A percentile compares a stretch with the other conserved stretches of the same genome.
phyloP scores from a whole-genome alignment of 2,113 vertebrate species.

The Antechinus stuartii region DNA sequence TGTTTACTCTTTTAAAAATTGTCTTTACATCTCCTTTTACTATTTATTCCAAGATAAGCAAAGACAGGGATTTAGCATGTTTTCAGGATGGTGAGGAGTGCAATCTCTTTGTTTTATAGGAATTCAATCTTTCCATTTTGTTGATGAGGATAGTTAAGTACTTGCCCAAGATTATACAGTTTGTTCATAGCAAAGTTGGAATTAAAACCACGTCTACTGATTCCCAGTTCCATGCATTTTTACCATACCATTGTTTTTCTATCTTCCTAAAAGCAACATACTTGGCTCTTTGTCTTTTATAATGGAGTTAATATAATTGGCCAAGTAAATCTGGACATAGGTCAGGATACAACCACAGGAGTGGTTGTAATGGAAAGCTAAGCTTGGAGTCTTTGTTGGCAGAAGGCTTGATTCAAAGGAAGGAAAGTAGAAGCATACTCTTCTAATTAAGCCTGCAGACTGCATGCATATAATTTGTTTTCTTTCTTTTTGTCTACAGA shows the following conservation, averaged over 20 bases:
- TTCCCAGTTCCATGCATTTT: neutral
- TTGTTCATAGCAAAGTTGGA: neutral
- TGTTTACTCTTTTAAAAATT: neutral
- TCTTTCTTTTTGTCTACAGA: neutral
- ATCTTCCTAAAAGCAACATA: neutral
- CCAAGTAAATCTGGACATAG: neutral
- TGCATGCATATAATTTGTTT: neutral
- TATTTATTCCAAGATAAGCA: neutral
- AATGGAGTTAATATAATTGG: neutral
- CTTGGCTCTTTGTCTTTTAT: neutral
- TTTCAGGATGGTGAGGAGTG: neutral
- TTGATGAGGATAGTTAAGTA: neutral
- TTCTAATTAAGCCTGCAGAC: neutral
- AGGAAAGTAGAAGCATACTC: neutral
- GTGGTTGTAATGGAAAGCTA: neutral
- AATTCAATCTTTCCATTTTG: neutral
- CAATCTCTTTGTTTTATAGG: neutral
- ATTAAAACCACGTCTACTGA: neutral
- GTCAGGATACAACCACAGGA: neutral
- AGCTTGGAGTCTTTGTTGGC: neutral
- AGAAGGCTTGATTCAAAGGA: neutral
- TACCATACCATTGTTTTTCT: neutral
- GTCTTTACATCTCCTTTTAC: neutral
- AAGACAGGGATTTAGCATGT: neutral
- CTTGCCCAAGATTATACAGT: neutral